These are phyloP conservation scores for Eupeodes luniger DNA, from an alignment of 2,888 invertebrate genomes.

Conservation along the genomic window DNA sequence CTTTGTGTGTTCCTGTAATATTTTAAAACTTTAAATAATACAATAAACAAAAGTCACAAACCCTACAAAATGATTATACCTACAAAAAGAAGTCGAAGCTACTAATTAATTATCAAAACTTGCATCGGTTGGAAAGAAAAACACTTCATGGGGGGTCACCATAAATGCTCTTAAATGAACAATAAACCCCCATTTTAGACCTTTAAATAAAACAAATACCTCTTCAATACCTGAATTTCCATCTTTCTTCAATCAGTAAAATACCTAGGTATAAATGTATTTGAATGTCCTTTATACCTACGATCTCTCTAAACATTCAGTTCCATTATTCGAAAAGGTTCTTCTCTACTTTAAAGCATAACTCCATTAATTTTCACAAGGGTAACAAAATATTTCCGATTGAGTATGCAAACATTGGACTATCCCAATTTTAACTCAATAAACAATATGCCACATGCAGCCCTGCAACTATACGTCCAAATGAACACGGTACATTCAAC, in stretches of 20 bases:
- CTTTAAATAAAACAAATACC: no score
- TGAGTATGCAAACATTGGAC: conserved; percentile 25
- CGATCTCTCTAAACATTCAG: not conserved
- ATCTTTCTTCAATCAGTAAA: no score
- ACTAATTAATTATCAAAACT: no score
- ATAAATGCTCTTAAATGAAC: no score
- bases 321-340: not conserved
- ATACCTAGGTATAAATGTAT: no score
- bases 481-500: not conserved
- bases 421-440: conserved; percentile 12
- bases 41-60: not conserved
- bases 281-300: not conserved
- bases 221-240: no score
- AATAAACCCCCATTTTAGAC: no score
- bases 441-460: conserved; percentile 31
- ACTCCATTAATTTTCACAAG: conserved; percentile 17
- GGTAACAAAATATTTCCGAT: conserved; percentile 27
- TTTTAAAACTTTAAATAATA: not conserved
- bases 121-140: no score
- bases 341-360: not conserved
- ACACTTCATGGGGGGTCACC: no score
- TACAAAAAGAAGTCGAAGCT: no score
- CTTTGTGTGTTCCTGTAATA: not conserved
- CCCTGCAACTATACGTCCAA: not conserved
- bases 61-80: no score